phyloP scores from a whole-genome alignment of 1,140 invertebrate genomes.

The Ooceraea biroi region DNA sequence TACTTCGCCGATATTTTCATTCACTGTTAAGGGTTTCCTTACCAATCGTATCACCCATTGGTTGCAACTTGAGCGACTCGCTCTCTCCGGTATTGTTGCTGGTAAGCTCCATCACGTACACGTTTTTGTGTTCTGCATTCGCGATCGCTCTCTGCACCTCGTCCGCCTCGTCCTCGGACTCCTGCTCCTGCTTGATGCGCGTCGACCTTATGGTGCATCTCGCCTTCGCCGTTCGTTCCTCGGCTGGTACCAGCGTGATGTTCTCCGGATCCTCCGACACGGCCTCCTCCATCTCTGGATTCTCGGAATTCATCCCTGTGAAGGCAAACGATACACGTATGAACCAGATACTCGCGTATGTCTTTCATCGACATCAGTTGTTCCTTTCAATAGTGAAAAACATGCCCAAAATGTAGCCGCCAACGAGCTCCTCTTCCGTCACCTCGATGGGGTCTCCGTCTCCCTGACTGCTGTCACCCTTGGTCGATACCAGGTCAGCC shows the following conservation, averaged over 20 bases:
- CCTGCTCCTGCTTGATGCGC: slow-evolving; percentile 86
- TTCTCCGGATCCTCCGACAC: slow-evolving; percentile 85
- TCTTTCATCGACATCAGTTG: neutral
- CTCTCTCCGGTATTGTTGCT: slow-evolving; percentile 72
- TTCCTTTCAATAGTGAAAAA: neutral
- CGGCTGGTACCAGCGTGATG: slow-evolving; percentile 84
- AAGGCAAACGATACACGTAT: neutral
- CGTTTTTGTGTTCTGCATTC: slow-evolving; percentile 81
- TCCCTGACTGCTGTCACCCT: slow-evolving; percentile 78
- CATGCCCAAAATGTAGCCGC: slow-evolving; percentile 84
- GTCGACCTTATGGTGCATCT: slow-evolving; percentile 83
- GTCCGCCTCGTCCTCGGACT: slow-evolving; percentile 84
- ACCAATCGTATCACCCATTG: slow-evolving; percentile 78
- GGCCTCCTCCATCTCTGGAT: slow-evolving; percentile 82
- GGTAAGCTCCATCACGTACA: slow-evolving; percentile 84
- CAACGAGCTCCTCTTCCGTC: slow-evolving; percentile 85
- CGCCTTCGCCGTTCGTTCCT: slow-evolving; percentile 84
- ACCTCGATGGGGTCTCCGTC: slow-evolving; percentile 84
- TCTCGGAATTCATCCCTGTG: slow-evolving; percentile 83
- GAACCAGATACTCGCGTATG: neutral
- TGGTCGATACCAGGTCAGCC: slow-evolving; percentile 83
- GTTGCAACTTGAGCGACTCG: slow-evolving; percentile 77
- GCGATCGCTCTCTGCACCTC: slow-evolving; percentile 82
- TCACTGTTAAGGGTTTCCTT: slow-evolving; percentile 39
- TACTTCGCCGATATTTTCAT: neutral